These are phyloP conservation scores for Coreius guichenoti DNA, from an alignment of 2,797 vertebrate species.

Conservation along the genomic window DNA sequence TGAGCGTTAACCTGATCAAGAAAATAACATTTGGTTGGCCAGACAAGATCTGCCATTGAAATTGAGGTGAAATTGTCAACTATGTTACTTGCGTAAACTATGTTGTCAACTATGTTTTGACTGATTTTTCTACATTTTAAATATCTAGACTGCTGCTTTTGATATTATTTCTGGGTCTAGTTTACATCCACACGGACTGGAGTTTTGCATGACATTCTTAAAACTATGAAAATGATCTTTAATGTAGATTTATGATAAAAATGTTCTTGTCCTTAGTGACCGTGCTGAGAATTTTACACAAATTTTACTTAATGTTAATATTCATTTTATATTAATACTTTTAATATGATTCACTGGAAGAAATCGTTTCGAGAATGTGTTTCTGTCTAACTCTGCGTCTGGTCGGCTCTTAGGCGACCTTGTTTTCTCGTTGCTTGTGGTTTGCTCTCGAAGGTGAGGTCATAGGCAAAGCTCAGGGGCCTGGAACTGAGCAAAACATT, in stretches of 20 bases:
- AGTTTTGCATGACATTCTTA: not conserved
- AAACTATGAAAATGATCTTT: not conserved
- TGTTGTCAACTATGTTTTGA: not conserved
- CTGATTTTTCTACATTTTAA: not conserved
- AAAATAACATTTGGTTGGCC: not conserved
- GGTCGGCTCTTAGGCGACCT: conserved; percentile 71
- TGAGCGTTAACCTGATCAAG: too few species aligned
- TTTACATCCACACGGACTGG: not conserved
- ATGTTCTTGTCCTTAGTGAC: not conserved
- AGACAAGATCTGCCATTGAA: not conserved
- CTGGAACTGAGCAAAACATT: conserved; percentile 70
- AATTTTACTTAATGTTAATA: conserved; percentile 40
- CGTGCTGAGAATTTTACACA: not conserved
- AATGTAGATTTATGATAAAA: not conserved
- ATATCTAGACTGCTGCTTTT: not conserved
- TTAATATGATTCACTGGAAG: conserved; percentile 58
- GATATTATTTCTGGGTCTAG: not conserved
- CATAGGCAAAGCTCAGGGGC: conserved; percentile 76
- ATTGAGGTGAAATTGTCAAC: not conserved
- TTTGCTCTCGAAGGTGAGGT: conserved; percentile 78
- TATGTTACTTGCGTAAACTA: too few species aligned
- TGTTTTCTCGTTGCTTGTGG: conserved; percentile 75
- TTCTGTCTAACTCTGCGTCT: conserved; percentile 68
- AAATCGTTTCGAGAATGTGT: conserved; percentile 66
- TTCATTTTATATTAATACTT: too few species aligned